Evolutionary conservation across 1,140 invertebrate species (phyloP).

Genomic region (Aradophagus sp.): DNA sequence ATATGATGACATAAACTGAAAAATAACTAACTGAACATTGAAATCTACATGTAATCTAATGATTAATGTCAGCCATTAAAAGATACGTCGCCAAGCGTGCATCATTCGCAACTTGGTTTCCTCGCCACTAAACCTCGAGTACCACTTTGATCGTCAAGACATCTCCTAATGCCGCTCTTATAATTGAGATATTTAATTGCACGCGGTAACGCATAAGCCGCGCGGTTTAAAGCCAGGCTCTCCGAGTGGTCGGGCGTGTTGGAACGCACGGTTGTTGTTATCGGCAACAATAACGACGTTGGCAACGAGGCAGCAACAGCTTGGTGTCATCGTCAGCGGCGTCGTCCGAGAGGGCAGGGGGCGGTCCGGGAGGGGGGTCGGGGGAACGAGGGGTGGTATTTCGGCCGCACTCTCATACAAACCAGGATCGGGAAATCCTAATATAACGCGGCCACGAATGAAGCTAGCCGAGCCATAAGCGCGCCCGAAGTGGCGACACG

Average conservation of each 20-base stretch:
- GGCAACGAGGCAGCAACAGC: slow-evolving; percentile 54
- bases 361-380: background rate
- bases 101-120: too few relatives aligned
- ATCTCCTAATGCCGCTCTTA: too few relatives aligned
- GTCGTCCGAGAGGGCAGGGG: slow-evolving; percentile 2
- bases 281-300: slow-evolving; percentile 51
- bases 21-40: too few relatives aligned
- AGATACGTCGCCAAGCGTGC: too few relatives aligned
- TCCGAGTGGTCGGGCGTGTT: slow-evolving; percentile 34
- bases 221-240: slow-evolving; percentile 38
- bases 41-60: too few relatives aligned
- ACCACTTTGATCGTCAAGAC: too few relatives aligned
- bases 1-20: too few relatives aligned
- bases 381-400: slow-evolving; percentile 22
- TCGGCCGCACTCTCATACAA: slow-evolving; percentile 46
- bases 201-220: slow-evolving; percentile 45
- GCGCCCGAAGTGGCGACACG: slow-evolving; percentile 56
- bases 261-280: slow-evolving; percentile 47
- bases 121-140: too few relatives aligned
- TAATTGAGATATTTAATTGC: slow-evolving; percentile 57
- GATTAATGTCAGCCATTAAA: too few relatives aligned
- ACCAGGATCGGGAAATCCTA: slow-evolving; percentile 66
- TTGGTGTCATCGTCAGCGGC: slow-evolving; percentile 50
- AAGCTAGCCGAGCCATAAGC: slow-evolving; percentile 59
- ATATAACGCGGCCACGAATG: slow-evolving; percentile 65